phyloP scores from a whole-genome alignment of 2,888 invertebrate species.

The Epistrophella euchroma region DNA sequence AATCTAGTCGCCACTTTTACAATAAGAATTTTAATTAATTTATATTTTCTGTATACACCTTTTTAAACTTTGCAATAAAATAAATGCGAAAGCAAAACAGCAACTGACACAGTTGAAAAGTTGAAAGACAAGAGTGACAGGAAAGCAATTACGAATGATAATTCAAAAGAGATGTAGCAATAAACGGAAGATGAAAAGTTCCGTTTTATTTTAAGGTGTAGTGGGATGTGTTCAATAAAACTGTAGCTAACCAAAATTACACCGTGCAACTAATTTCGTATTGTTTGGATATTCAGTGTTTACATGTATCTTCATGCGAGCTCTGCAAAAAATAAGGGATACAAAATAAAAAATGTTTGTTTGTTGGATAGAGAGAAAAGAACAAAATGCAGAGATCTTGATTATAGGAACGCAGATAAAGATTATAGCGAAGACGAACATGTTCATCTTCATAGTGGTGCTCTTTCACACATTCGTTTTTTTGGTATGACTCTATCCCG shows the following conservation, averaged over 20 bases:
- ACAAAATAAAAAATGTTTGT: no score
- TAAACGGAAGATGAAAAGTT: slow-evolving; percentile 10
- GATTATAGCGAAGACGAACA: no score
- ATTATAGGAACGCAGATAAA: no score
- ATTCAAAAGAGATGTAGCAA: slow-evolving; percentile 10
- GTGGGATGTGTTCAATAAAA: slow-evolving; percentile 18
- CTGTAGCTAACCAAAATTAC: not conserved
- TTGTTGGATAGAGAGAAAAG: no score
- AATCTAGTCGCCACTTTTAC: not conserved
- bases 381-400: no score
- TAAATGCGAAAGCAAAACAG: slow-evolving; percentile 43
- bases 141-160: slow-evolving; percentile 45
- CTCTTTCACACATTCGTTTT: no score
- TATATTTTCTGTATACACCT: slow-evolving; percentile 34
- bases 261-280: not conserved
- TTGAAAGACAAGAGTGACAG: slow-evolving; percentile 34
- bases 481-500: no score
- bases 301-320: no score
- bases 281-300: no score
- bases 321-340: no score
- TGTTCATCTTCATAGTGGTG: no score
- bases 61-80: slow-evolving; percentile 18
- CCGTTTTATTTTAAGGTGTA: slow-evolving; percentile 1
- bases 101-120: slow-evolving; percentile 14
- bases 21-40: slow-evolving; percentile 15